These are phyloP conservation scores for Drosophila chauvacae DNA, from an alignment of 1,140 invertebrate genomes.

Conservation along the genomic window DNA sequence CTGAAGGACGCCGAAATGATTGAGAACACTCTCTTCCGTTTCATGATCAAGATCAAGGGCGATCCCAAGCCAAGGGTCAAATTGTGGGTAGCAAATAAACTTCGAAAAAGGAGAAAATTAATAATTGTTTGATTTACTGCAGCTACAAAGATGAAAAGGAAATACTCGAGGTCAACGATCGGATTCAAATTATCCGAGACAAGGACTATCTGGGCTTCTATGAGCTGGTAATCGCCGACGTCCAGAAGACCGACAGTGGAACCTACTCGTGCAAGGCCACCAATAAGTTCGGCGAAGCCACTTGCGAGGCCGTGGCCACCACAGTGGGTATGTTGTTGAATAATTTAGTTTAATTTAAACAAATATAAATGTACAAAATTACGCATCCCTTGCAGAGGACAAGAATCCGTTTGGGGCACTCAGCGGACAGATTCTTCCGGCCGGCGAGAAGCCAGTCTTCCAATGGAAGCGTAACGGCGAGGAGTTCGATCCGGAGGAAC, in stretches of 20 bases:
- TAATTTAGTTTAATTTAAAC: background rate
- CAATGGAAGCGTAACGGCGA: conserved; percentile 96
- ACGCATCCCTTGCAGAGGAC: conserved; percentile 86
- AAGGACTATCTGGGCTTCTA: conserved; percentile 94
- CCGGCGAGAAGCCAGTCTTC: conserved; percentile 93
- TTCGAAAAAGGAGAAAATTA: background rate
- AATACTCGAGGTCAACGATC: conserved; percentile 88
- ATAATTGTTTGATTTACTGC: conserved; percentile 45
- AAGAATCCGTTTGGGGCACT: conserved; percentile 92
- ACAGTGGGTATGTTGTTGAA: conserved; percentile 88
- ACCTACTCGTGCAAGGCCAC: conserved; percentile 94
- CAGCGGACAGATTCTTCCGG: conserved; percentile 88
- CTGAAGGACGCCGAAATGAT: conserved; percentile 94
- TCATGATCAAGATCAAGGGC: conserved; percentile 95
- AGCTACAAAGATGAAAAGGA: conserved; percentile 94
- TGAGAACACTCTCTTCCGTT: conserved; percentile 93
- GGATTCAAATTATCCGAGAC: conserved; percentile 90
- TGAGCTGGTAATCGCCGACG: conserved; percentile 94
- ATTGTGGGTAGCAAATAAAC: conserved; percentile 89
- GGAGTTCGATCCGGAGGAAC: conserved; percentile 95
- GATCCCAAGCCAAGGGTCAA: conserved; percentile 93
- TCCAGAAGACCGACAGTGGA: conserved; percentile 92
- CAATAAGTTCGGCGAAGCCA: conserved; percentile 93
- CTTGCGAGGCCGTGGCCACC: conserved; percentile 90
- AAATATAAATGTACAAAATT: background rate